Base-by-base conservation (phyloP, 2,888 invertebrate species). In the Mystacides longicornis region DNA sequence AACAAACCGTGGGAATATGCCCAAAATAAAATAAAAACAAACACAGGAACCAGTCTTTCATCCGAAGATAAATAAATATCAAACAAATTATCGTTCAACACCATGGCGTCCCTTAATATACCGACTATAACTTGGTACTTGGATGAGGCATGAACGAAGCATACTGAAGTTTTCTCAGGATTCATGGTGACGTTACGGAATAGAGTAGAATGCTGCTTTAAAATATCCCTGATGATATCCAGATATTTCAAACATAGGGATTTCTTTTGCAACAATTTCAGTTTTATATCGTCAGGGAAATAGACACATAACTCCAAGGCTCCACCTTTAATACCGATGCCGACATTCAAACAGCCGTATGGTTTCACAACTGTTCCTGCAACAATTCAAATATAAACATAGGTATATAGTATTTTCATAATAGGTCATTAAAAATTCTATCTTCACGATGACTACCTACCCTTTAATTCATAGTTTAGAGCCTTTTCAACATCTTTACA, bases 21-120 rank as follows among this genome's bases (percentile, higher is more conserved):
- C 89, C 89, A 91, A 67, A 84, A 85, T 66, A 89, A 89, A 16
- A 89, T 65, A 5, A 83, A 64, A 18, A 87, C 68, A 65, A 86
- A 78, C 1, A 83, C 63, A 1, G 82, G 79, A 20, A 77, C 71
- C 4, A 89, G 67, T 20, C 84, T 74, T 0, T 66, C 64, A 66
- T 89, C 85, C 0, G 79, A 65, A 11, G 69, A 68, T 16, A 87
- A 69, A 46, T 84, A 77, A 64, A 81, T 79, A 2, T 74, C 73
- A 2, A 90, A 74, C 18, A 56, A 57, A 33, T 55, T 55, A 52
- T 45, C 56, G 33, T 54, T 59, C 14, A 21, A 11, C 20, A 45
- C 21, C 20, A 20, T 20, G 14, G 45, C 45, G 20, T 19, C 20
- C 20, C 21, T 45, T 11, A 45, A 19, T 7, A 37, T 37, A 21